phyloP scores from a whole-genome alignment of 2,797 vertebrate species.

The Allobates femoralis region DNA sequence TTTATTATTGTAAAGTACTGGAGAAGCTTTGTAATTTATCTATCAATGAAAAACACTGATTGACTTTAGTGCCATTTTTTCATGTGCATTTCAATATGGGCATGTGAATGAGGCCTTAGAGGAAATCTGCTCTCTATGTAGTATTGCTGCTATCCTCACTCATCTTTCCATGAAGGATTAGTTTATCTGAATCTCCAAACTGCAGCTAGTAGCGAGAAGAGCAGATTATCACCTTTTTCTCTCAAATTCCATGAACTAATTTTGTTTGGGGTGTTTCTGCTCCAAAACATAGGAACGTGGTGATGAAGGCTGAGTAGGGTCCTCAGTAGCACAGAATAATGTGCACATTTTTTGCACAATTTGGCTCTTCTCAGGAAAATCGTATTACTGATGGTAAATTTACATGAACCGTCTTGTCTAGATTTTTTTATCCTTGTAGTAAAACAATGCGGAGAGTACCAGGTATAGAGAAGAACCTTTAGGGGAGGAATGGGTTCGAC shows the following conservation, averaged over 20 bases:
- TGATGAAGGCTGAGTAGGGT: not conserved
- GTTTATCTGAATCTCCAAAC: not conserved
- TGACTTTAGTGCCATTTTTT: no score
- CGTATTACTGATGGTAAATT: no score
- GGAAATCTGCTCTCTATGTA: not conserved
- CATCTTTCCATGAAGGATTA: not conserved
- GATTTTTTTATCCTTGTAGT: not conserved
- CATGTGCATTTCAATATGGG: no score
- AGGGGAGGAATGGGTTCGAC: not conserved
- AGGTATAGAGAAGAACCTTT: not conserved
- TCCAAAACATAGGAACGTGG: not conserved
- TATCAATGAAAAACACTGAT: no score
- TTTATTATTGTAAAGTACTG: no score
- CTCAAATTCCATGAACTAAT: not conserved
- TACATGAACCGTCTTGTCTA: not conserved
- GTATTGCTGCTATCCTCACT: not conserved
- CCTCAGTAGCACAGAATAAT: no score
- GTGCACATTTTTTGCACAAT: no score
- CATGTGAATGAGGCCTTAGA: no score
- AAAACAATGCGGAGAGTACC: not conserved
- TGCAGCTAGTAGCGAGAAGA: not conserved
- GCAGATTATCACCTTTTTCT: not conserved
- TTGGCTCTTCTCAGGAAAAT: no score
- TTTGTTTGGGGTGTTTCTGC: not conserved
- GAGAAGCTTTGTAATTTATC: no score